Evolutionary conservation across 1,140 invertebrate genomes (phyloP).

Genomic region (Homalodisca vitripennis): DNA sequence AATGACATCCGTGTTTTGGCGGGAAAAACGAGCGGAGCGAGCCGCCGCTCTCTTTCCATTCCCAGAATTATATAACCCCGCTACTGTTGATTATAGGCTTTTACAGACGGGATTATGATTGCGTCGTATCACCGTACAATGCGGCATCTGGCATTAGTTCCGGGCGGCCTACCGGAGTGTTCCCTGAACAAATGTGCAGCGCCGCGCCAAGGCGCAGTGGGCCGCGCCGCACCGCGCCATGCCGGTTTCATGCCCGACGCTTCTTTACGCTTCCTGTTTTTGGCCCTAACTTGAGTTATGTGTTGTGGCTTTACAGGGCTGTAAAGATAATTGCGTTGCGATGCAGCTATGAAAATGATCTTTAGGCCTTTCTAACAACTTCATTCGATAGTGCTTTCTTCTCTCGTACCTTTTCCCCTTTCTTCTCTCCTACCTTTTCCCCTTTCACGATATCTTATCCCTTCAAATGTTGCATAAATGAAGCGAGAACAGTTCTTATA

Average conservation of each 20-base stretch:
- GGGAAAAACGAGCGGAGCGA: not conserved
- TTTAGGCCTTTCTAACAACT: no score
- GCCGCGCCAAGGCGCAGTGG: no score
- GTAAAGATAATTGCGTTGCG: no score
- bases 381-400: no score
- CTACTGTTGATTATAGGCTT: conserved; percentile 21
- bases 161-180: not conserved
- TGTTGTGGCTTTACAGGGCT: no score
- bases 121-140: conserved; percentile 6
- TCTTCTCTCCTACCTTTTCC: no score
- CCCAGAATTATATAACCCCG: conserved; percentile 19
- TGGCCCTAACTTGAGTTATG: not conserved
- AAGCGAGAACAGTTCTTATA: no score
- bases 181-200: not conserved
- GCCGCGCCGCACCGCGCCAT: not conserved
- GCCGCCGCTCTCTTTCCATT: conserved; percentile 17
- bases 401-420: no score
- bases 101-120: conserved; percentile 15
- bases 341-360: no score
- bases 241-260: not conserved
- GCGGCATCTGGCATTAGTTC: conserved; percentile 8
- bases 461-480: no score
- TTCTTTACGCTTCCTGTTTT: not conserved
- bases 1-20: conserved; percentile 25
- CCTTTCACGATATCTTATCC: no score